Percentiles rank a stretch among this genome's conserved stretches.
Evolutionary conservation across 2,888 invertebrate genomes (phyloP).

Genomic region (Taenaris catops): DNA sequence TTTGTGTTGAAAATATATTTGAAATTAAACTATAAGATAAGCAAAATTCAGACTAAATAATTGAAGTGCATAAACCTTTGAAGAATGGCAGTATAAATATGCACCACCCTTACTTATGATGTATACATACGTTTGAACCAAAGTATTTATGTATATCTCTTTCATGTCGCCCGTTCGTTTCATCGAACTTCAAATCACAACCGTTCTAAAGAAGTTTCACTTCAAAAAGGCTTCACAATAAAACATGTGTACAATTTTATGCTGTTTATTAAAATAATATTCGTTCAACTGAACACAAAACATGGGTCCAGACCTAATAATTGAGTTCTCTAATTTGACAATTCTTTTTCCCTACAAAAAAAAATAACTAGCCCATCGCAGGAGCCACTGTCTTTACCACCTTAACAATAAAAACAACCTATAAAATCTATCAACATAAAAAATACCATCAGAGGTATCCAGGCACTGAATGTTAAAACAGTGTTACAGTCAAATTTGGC

Average conservation of each 20-base stretch:
- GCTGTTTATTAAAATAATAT: slow-evolving; percentile 80
- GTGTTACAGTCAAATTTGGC: slow-evolving; percentile 63
- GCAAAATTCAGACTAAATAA: too few species aligned
- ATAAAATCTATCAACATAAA: slow-evolving; percentile 77
- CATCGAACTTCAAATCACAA: too few species aligned
- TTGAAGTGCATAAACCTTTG: too few species aligned
- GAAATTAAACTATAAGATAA: too few species aligned
- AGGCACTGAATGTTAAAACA: slow-evolving; percentile 34
- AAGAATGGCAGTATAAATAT: too few species aligned
- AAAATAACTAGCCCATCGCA: slow-evolving; percentile 43
- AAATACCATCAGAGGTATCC: slow-evolving; percentile 49
- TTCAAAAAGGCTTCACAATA: too few species aligned
- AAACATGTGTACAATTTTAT: slow-evolving; percentile 60
- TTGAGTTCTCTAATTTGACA: slow-evolving; percentile 74
- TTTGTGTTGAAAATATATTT: too few species aligned
- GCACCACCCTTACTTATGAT: too few species aligned
- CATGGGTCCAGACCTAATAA: slow-evolving; percentile 72
- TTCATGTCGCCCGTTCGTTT: too few species aligned
- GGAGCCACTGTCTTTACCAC: slow-evolving; percentile 59
- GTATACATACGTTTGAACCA: too few species aligned
- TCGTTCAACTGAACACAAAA: slow-evolving; percentile 79
- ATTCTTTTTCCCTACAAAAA: slow-evolving; percentile 56
- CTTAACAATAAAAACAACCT: slow-evolving; percentile 79
- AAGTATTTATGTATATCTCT: too few species aligned
- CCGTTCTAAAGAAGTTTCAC: too few species aligned